phyloP scores from a whole-genome alignment of 92 coral and sea anemone genomes.

The Zoanthus solanderi region DNA sequence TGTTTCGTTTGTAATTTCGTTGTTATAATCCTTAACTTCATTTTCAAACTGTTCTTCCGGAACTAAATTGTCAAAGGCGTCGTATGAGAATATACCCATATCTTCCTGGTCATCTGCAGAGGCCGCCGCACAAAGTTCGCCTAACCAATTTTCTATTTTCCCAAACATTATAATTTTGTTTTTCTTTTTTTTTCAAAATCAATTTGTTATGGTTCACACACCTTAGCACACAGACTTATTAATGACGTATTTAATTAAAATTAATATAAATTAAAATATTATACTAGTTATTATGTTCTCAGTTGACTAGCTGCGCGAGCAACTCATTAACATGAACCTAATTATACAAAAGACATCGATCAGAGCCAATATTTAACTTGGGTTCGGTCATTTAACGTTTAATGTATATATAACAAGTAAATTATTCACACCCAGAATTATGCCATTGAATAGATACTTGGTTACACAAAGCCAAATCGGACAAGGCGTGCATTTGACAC shows the following conservation, averaged over 20 bases:
- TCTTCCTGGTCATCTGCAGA: constrained; percentile 20
- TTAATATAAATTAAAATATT: too few relatives aligned
- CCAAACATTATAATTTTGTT: constrained; percentile 16
- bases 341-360: too few relatives aligned
- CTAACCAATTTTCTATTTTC: constrained; percentile 44
- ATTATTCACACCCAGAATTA: too few relatives aligned
- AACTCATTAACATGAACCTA: too few relatives aligned
- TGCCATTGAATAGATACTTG: too few relatives aligned
- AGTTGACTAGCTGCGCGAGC: too few relatives aligned
- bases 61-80: constrained; percentile 23
- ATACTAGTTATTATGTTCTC: too few relatives aligned
- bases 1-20: background rate
- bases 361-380: too few relatives aligned
- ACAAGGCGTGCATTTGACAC: too few relatives aligned
- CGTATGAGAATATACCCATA: background rate
- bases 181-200: background rate
- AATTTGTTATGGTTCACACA: background rate
- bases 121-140: constrained; percentile 44
- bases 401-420: too few relatives aligned
- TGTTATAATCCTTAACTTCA: constrained; percentile 7
- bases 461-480: too few relatives aligned
- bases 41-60: constrained; percentile 28
- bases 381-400: too few relatives aligned
- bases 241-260: constrained; percentile 20
- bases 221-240: background rate